A percentile compares a stretch with the other conserved stretches of the same genome.
phyloP scores from a whole-genome alignment of 2,888 invertebrate species.

The Lasioglossum pauxillum region DNA sequence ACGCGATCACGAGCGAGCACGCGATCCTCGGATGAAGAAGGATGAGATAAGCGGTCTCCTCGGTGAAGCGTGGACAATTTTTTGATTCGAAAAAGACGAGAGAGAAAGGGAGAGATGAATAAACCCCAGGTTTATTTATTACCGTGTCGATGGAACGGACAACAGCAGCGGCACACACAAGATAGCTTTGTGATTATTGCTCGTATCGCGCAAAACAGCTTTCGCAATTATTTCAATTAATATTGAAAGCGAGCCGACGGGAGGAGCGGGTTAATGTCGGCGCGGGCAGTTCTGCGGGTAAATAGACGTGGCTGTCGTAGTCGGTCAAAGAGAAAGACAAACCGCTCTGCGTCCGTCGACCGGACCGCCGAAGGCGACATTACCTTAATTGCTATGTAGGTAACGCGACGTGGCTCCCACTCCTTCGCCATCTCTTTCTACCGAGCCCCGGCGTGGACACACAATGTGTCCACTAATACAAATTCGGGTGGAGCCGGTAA shows the following conservation, averaged over 20 bases:
- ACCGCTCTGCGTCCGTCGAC: slow-evolving; percentile 24
- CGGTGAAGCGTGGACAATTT: not conserved
- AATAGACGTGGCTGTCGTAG: slow-evolving; percentile 44
- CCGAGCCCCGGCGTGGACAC: slow-evolving; percentile 16
- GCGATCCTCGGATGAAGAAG: not conserved
- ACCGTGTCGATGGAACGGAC: not conserved
- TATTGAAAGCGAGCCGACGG: slow-evolving; percentile 39
- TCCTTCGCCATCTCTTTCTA: slow-evolving; percentile 15
- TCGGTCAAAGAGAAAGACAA: slow-evolving; percentile 54
- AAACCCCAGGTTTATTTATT: not conserved
- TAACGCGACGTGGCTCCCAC: slow-evolving; percentile 30
- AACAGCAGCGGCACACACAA: not conserved
- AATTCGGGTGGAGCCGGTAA: slow-evolving; percentile 58
- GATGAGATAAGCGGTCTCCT: not conserved
- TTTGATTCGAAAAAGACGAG: not conserved
- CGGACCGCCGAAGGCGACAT: slow-evolving; percentile 73
- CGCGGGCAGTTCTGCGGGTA: slow-evolving; percentile 38
- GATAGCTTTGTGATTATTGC: slow-evolving; percentile 24
- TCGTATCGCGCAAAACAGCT: slow-evolving; percentile 19
- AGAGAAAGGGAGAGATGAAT: not conserved
- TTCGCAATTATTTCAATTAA: slow-evolving; percentile 64
- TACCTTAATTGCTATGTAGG: slow-evolving; percentile 76
- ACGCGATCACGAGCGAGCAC: not conserved
- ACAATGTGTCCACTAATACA: slow-evolving; percentile 49
- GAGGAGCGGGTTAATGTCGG: not conserved